Conservation (phyloP, 2,797 vertebrate species). For the Characodon lateralis region DNA sequence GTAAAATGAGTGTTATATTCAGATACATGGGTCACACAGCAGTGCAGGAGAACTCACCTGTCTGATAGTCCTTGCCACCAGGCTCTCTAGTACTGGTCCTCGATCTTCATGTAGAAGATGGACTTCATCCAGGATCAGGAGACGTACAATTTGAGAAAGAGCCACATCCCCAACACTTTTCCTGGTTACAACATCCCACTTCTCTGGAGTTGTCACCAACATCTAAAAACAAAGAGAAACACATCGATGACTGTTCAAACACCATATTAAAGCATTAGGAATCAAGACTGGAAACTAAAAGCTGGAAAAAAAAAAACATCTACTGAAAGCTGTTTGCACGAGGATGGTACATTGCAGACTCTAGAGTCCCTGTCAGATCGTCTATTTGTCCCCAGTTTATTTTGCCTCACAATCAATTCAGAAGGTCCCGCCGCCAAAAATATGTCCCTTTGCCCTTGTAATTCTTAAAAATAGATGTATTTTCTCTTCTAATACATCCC, state of each 20-base stretch:
- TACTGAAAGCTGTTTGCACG: background rate
- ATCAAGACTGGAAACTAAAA: background rate
- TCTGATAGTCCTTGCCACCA: constrained; percentile 94
- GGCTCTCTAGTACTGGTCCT: constrained; percentile 96
- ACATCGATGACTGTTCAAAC: background rate
- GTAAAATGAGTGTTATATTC: background rate
- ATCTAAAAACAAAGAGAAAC: constrained; percentile 79
- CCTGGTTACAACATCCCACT: constrained; percentile 99
- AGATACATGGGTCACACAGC: background rate
- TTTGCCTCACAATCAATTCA: background rate
- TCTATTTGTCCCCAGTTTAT: background rate
- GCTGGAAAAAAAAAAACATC: background rate
- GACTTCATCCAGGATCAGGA: constrained; percentile 97
- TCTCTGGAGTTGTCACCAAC: constrained; percentile 98
- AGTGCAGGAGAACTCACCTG: constrained; percentile 77
- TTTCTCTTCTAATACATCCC: too few relatives aligned
- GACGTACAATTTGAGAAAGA: constrained; percentile 93
- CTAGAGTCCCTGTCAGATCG: background rate
- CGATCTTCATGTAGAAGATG: constrained; percentile 97
- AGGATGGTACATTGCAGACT: background rate
- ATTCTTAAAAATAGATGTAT: too few relatives aligned
- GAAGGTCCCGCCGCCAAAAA: background rate
- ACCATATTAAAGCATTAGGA: background rate
- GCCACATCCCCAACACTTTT: constrained; percentile 97
- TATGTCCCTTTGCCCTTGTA: too few relatives aligned